Evolutionary conservation across 2,888 invertebrate genomes (phyloP), one percentile per base, ranked within the genome.

Genomic region (Macrosoma leucophasiata): DNA sequence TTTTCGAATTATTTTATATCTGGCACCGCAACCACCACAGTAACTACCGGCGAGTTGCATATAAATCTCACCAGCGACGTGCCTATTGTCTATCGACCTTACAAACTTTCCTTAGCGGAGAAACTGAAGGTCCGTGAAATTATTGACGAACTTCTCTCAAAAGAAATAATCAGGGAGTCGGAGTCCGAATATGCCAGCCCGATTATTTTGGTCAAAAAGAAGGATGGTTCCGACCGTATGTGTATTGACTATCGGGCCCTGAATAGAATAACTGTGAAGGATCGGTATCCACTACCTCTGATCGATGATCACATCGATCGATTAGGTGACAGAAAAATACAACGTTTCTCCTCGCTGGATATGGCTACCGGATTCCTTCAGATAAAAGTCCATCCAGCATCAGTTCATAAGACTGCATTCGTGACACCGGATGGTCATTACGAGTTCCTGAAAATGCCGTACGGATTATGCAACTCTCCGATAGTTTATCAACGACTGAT

Each of bases 141-240:
- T 2, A 23, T 59, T 0, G 27, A 36, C 0, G 55, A 58, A 1
- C 32, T 63, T 14, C 22, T 55, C 1, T 45, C 55, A 1, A 29
- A 56, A 8, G 39, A 50, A 1, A 60, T 63, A 7, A 43, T 62
- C 3, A 43, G 51, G 0, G 54, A 55, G 36, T 58, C 56, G 13
- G 44, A 40, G 6, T 59, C 58, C 1, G 45, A 52, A 1, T 62
- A 35, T 24, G 50, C 59, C 0, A 63, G 62, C 17, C 61, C 59
- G 3, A 41, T 52, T 26, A 38, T 55, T 3, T 24, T 52, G n/a
- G 53, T 53, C 0, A 53, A 55, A 21, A 58, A 59, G 33, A 49
- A 54, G 7, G 50, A 58, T 29, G 56, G 58, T 0, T 47, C 53
- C 0, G 54, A 58, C 28, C 39, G 55, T 1, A 35, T 60, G 17